Evolutionary conservation across 2,113 vertebrate species (phyloP), one percentile per base, ranked within the genome.

Genomic region (Vidua macroura): DNA sequence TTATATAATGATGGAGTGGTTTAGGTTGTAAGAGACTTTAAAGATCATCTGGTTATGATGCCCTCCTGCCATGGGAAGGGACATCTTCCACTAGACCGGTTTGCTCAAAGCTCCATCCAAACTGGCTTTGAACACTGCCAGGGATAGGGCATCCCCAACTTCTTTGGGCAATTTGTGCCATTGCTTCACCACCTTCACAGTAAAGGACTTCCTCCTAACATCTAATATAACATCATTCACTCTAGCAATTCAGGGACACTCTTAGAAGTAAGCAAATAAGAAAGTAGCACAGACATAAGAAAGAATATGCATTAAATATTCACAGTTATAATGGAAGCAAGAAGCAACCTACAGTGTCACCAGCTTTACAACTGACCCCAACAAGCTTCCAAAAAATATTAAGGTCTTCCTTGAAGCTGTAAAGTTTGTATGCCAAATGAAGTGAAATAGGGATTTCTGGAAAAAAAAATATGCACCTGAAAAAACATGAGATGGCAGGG

Each of bases 31-130:
- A 60, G 33, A 19, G 23, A 6, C 19, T 43, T 60, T 31, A 39
- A 60, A 53, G 24, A 18, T 39, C 20, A 27, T 62, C 17, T 53
- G 4, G 6, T 22, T 41, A 24, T 30, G 25, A 18, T 18, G 5
- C 14, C 7, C 17, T n/a, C 10, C n/a, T 25, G 24, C 24, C 17
- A 15, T 5, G 14, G 30, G 5, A 37, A 68, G 46, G 9, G 7
- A n/a, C 14, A 35, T 5, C 39, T 68, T 60, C 28, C n/a, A n/a
- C 10, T n/a, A 53, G 39, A 60, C 11, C 0, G 0, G 20, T 11
- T n/a, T 68, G 16, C 30, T 35, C 23, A 48, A 25, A 68, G 4
- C 5, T 11, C 17, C 11, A 68, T 41, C 11, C n/a, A n/a, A 4
- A 13, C 31, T 48, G 28, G 9, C 33, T 14, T 46, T 37, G 59